Conservation (phyloP, 2,797 vertebrate species). For the Limnodromus scolopaceus region DNA sequence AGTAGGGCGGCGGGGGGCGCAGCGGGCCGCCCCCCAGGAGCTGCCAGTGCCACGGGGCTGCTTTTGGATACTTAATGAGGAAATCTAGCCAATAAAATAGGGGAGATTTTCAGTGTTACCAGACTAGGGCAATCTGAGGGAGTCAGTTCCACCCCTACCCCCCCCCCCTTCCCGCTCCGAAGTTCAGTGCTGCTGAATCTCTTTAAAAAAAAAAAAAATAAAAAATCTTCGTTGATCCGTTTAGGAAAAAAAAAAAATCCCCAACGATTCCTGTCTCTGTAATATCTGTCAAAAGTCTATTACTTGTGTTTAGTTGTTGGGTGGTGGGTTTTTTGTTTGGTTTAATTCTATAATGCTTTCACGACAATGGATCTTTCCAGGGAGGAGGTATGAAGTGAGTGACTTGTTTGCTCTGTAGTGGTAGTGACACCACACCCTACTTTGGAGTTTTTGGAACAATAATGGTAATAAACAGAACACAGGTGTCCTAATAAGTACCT, state of each 20-base stretch:
- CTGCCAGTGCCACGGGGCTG: neutral
- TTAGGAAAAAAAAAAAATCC: neutral
- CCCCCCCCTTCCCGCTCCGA: rapidly evolving
- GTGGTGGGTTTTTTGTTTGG: neutral
- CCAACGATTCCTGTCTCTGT: too few species aligned
- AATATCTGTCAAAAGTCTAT: neutral
- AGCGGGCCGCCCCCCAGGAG: neutral
- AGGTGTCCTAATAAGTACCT: neutral
- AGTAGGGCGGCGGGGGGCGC: neutral
- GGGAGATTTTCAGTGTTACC: rapidly evolving
- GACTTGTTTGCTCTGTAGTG: neutral
- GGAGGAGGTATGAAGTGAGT: too few species aligned
- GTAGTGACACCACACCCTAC: too few species aligned
- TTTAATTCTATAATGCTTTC: rapidly evolving
- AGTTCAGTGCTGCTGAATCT: neutral
- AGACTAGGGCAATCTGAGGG: too few species aligned
- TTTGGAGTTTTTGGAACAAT: neutral
- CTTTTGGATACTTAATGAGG: rapidly evolving
- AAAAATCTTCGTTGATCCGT: neutral
- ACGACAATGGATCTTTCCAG: neutral
- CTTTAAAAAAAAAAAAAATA: neutral
- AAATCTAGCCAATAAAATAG: rapidly evolving
- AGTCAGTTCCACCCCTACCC: too few species aligned
- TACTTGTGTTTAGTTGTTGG: neutral
- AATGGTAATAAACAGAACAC: neutral